These are phyloP conservation scores for Mormyrus hasselquistii DNA, from an alignment of 2,797 vertebrate species.

Conservation along the genomic window DNA sequence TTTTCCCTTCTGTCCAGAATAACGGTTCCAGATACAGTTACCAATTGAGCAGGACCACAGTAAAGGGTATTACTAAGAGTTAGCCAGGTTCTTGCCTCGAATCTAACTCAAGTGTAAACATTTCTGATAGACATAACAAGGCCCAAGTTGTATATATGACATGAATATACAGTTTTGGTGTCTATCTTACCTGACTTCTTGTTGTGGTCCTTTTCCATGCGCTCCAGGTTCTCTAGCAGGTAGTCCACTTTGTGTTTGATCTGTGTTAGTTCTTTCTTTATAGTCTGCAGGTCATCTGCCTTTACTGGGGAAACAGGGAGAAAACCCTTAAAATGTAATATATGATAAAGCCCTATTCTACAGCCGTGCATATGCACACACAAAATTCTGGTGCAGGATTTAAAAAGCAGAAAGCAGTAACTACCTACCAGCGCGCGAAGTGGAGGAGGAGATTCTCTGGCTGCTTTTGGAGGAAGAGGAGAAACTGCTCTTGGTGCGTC, in stretches of 20 bases:
- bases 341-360: neutral
- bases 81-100: neutral
- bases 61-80: neutral
- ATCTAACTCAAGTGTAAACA: neutral
- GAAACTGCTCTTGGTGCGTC: conserved; percentile 80
- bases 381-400: neutral
- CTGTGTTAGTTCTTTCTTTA: conserved; percentile 79
- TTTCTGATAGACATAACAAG: neutral
- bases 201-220: conserved; percentile 78
- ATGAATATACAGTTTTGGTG: conserved; percentile 38
- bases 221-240: conserved; percentile 76
- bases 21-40: neutral
- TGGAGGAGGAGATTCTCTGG: conserved; percentile 66
- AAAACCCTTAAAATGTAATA: neutral
- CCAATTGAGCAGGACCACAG: neutral
- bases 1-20: conserved; percentile 60
- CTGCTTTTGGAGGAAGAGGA: conserved; percentile 79
- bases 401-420: neutral
- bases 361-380: neutral
- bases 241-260: conserved; percentile 86
- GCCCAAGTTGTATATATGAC: neutral
- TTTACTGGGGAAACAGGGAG: conserved; percentile 57
- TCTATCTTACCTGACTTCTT: conserved; percentile 64
- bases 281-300: conserved; percentile 74
- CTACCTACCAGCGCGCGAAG: neutral